These are phyloP conservation scores for Theretra japonica DNA, from an alignment of 2,888 invertebrate genomes.

Conservation along the genomic window DNA sequence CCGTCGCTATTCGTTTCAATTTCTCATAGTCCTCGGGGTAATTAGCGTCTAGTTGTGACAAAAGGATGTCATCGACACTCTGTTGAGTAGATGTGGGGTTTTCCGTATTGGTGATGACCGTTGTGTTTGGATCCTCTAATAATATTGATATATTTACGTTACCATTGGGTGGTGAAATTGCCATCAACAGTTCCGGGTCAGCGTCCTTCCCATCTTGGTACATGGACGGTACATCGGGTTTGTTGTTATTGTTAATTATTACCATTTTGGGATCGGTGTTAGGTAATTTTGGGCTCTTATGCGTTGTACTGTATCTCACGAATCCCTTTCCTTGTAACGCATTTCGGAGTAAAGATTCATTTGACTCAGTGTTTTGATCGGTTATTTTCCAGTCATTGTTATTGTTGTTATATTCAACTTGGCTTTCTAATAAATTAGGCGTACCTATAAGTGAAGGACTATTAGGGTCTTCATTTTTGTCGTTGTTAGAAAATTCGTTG, in stretches of 20 bases:
- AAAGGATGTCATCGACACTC: slow-evolving; percentile 88
- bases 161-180: slow-evolving; percentile 70
- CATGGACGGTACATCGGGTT: slow-evolving; percentile 84
- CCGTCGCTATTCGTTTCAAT: slow-evolving; percentile 92
- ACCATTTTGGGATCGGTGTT: slow-evolving; percentile 72
- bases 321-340: slow-evolving; percentile 92
- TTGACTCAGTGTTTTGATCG: slow-evolving; percentile 87
- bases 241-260: slow-evolving; percentile 78
- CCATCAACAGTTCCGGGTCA: slow-evolving; percentile 72
- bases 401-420: slow-evolving; percentile 87
- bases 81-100: slow-evolving; percentile 84
- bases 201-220: slow-evolving; percentile 74
- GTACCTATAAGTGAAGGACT: slow-evolving; percentile 77
- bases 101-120: slow-evolving; percentile 76
- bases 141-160: slow-evolving; percentile 80
- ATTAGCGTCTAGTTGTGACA: slow-evolving; percentile 88
- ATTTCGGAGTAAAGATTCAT: slow-evolving; percentile 91
- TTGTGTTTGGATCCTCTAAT: slow-evolving; percentile 75
- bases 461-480: slow-evolving; percentile 75
- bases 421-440: slow-evolving; percentile 80
- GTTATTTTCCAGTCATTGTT: slow-evolving; percentile 93
- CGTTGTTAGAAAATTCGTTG: slow-evolving; percentile 67
- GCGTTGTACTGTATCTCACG: slow-evolving; percentile 83
- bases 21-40: slow-evolving; percentile 94
- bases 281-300: slow-evolving; percentile 80